Base-by-base conservation (phyloP, 2,888 invertebrate species). In the Ceriagrion tenellum region DNA sequence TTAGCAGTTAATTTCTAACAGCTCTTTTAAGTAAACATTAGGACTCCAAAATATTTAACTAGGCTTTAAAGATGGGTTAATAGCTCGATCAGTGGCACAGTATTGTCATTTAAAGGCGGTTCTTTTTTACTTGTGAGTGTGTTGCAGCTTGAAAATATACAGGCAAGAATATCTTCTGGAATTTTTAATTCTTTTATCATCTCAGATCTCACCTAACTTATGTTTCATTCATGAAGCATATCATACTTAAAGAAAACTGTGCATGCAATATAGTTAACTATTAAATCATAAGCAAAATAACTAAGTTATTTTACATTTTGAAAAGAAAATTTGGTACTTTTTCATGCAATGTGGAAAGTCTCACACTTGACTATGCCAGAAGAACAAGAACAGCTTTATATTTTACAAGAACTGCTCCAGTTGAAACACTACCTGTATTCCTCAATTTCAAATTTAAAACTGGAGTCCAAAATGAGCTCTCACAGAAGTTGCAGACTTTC, bases 61-160 rank as follows among this genome's bases (percentile, higher is more conserved):
- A 81, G 81, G 81, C 81, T 13, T 81, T 81, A 35, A 16, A 35
- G 81, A 35, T 81, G 81, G 35, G 30, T 81, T 81, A 16, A 35
- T 35, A 35, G 35, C 35, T 81, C 81, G 18, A 81, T 26, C 35
- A 81, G 81, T 81, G 81, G 30, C 81, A 35, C n/a, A 81, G 81
- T 81, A 81, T 81, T 81, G 81, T 81, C 81, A 81, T 81, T 81
- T 35, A 26, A 81, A 81, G 81, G 35, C 81, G 81, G 81, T 81
- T 6, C 18, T 12, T 35, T 35, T 26, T 81, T 35, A 13, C 8
- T 81, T 81, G 23, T 26, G 63, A 16, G 4, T 74, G 81, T 30
- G 35, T 81, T 81, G 18, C 16, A 6, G 81, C 81, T 35, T 35
- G 30, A 81, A 81, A 81, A 81, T 81, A 81, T 81, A 26, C 35